Base-by-base conservation (phyloP, 2,888 invertebrate genomes). In the Phania funesta region DNA sequence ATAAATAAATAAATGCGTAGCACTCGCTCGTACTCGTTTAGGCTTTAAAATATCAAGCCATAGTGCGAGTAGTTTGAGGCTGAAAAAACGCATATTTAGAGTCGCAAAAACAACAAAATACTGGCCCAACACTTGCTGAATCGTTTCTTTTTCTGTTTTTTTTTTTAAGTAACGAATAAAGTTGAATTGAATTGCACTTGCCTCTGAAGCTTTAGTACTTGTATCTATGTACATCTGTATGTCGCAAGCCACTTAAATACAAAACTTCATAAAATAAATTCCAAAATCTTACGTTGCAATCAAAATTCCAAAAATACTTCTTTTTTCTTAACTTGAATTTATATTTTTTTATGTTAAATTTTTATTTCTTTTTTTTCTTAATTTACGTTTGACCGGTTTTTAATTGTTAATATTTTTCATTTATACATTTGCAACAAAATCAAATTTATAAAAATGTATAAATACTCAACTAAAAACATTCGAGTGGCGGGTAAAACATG, bases 211-310 rank as follows among this genome's bases (percentile, higher is more conserved):
- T 24, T 65, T 11, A 18, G 9, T 16, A 58, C 20, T 46, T 56
- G 38, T 18, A 74, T n/a, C n/a, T n/a, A n/a, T n/a, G n/a, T n/a
- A n/a, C n/a, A n/a, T n/a, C n/a, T 64, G 68, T 78, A 50, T 78
- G 68, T 80, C 64, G 75, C 75, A 62, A 41, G 80, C 54, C 65
- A 54, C 26, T 50, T 64, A 22, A 35, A 44, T 32, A 32, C 7
- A 48, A 48, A 46, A 60, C 41, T 11, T 13, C 7, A 41, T 13
- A 11, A 46, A 68, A 65, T 50, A 65, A 65, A 70, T 70, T 70
- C 67, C 60, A 70, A 74, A 76, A 71, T 76, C 67, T 76, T 76
- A 24, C 71, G 60, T 73, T 68, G 73, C 77, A 81, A 81, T 81
- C 71, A 73, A 82, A 82, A 74, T 82, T 82, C 78, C 73, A 78